Evolutionary conservation across 2,888 invertebrate genomes (phyloP), one percentile per base, ranked within the genome.

Genomic region (Ectemnius lituratus): DNA sequence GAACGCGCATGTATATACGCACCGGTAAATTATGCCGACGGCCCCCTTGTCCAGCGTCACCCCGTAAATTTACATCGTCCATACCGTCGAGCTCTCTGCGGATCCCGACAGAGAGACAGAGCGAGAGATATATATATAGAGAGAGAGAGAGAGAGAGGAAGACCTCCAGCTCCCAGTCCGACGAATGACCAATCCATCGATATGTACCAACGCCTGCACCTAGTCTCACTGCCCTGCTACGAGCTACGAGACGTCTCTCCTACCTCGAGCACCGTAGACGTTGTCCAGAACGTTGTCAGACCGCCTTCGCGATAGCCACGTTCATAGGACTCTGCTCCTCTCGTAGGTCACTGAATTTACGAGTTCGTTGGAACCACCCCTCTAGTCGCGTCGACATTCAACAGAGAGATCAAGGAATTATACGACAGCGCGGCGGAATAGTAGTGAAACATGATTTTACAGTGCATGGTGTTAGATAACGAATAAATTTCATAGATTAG

Each of bases 1-100:
- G 49, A 49, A 13, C 49, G 16, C 52, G 52, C 16, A 1, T 37
- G 68, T 73, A 77, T 73, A 78, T 70, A 68, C 70, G 74, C 62
- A 52, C 70, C 79, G 79, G 85, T 52, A 16, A 52, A 52, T 52
- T 52, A 52, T 52, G 83, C 78, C 79, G 78, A 75, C 75, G 79
- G 81, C 80, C 84, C 75, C 76, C 79, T 79, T 84, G 85, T 87
- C 86, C 79, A 84, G 77, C 83, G 82, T 81, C 85, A 85, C 85
- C 83, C 85, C 78, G 85, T 87, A 86, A 87, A 87, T 87, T 86
- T 83, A 83, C 86, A 85, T 85, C 83, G 76, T 80, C 79, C 81
- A 66, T 67, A 67, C 70, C 49, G 62, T 72, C 64, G 68, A 65
- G 45, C 56, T 27, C 63, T 46, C 64, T n/a, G 18, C 70, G 49